phyloP scores from a whole-genome alignment of 1,140 invertebrate species.

The Trichogramma pretiosum region DNA sequence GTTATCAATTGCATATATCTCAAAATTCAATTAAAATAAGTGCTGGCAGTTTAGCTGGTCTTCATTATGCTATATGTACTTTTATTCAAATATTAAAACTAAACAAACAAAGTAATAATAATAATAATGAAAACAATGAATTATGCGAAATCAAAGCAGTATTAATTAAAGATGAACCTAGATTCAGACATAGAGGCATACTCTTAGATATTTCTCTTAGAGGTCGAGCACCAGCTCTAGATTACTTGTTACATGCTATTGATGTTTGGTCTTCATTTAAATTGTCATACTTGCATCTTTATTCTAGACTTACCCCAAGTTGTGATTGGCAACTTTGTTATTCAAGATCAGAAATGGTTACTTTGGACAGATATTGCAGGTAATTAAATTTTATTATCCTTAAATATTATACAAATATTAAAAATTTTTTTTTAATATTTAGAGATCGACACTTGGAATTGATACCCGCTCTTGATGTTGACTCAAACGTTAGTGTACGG shows the following conservation, averaged over 20 bases:
- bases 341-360: conserved; percentile 51
- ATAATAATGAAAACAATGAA: conserved; percentile 25
- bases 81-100: conserved; percentile 54
- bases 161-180: conserved; percentile 56
- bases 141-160: conserved; percentile 39
- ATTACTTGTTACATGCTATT: conserved; percentile 52
- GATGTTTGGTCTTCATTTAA: conserved; percentile 54
- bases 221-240: conserved; percentile 52
- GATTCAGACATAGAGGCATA: conserved; percentile 51
- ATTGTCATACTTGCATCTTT: conserved; percentile 53
- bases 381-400: conserved; percentile 36
- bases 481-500: conserved; percentile 47
- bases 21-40: conserved; percentile 50
- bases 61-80: conserved; percentile 56
- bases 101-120: conserved; percentile 32
- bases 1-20: conserved; percentile 46
- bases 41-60: conserved; percentile 48
- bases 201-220: conserved; percentile 54
- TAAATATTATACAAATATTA: conserved; percentile 1
- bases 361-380: conserved; percentile 55
- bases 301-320: conserved; percentile 45
- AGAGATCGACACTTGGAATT: conserved; percentile 45
- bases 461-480: conserved; percentile 55
- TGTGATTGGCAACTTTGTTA: conserved; percentile 48
- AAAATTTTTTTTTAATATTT: conserved; percentile 15